Evolutionary conservation across 2,888 invertebrate species (phyloP), one percentile per base, ranked within the genome.

Genomic region (Meghimatium bilineatum): DNA sequence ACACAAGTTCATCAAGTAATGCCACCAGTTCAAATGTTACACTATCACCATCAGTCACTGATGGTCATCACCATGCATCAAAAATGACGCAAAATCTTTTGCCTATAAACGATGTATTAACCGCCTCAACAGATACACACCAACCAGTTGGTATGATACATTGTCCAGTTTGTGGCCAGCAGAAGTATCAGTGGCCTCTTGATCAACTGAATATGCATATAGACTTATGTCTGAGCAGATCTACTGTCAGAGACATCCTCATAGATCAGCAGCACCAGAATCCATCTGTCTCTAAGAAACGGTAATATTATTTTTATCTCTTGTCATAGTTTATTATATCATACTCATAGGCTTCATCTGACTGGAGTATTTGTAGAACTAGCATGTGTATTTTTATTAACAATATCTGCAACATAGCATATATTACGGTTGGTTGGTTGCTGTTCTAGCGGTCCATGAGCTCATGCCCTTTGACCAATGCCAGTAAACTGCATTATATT

Each of bases 161-260:
- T 12, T 92, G 92, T 87, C 92, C 92, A 44, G 85, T 92, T 14
- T 92, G 92, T 88, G 87, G 89, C 49, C 86, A 89, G 72, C 88
- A 89, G 78, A 89, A 90, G 83, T 84, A 84, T 23, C 85, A 87
- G 34, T 87, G 86, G 49, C 86, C 87, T 67, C 85, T 92, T 67
- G 88, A 88, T 34, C 85, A 78, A 10, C 91, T 92, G 75, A 92
- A 92, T 84, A 79, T 85, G 44, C 93, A 93, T 87, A 89, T 93
- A 12, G 93, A 93, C 77, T 71, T 87, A 14, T 93, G 93, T 87
- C 89, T 93, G 29, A 92, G 89, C 81, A 86, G 89, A 52, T 87
- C 87, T 29, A 87, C 90, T 66, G 91, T 92, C 78, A 86, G 88
- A 56, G 87, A 91, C 67, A 90, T 92, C 63, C 85, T 92, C 1